phyloP scores from a whole-genome alignment of 2,113 vertebrate species.

The Ancistrus triradiatus region DNA sequence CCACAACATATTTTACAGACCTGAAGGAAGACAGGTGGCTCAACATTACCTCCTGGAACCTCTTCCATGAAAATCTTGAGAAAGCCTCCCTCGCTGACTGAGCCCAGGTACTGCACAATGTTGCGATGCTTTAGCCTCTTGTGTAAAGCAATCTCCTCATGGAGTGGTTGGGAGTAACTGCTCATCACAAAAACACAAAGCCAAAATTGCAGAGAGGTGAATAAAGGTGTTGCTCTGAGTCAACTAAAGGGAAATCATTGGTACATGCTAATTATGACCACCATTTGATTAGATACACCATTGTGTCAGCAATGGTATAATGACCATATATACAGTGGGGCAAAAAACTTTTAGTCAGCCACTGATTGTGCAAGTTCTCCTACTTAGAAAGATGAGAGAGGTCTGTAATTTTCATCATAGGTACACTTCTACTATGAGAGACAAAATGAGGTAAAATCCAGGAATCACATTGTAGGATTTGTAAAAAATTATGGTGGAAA shows the following conservation, averaged over 20 bases:
- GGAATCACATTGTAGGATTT: no score
- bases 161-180: constrained; percentile 87
- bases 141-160: constrained; percentile 88
- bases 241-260: no score
- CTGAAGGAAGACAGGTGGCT: not conserved
- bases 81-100: constrained; percentile 82
- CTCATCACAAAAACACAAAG: not conserved
- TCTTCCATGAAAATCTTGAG: constrained; percentile 98
- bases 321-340: not conserved
- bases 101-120: constrained; percentile 89
- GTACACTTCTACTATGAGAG: no score
- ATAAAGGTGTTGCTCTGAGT: not conserved
- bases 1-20: no score
- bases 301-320: constrained; percentile 5
- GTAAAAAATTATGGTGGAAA: no score
- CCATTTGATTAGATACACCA: no score
- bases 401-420: no score
- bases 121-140: constrained; percentile 86
- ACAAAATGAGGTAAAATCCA: no score
- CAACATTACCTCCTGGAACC: constrained; percentile 82
- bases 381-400: no score
- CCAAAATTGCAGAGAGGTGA: not conserved
- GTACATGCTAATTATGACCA: no score
- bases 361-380: no score
- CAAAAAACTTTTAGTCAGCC: no score